Conservation (phyloP, 1,140 invertebrate genomes). For the Pygmarrhopalites habei region DNA sequence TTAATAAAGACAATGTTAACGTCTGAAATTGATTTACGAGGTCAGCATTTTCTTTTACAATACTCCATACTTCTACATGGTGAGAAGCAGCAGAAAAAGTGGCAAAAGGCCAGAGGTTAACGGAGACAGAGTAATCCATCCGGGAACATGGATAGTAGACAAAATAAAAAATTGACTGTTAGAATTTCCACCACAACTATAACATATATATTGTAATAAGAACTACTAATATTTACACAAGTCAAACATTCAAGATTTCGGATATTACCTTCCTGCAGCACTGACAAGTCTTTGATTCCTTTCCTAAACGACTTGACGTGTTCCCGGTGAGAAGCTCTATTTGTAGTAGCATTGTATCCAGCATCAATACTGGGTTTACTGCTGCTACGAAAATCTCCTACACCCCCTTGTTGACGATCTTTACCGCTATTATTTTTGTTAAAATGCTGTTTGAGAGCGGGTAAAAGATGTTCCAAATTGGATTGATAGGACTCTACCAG, state of each 20-base stretch:
- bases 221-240: too few species aligned
- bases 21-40: conserved; percentile 46
- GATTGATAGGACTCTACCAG: conserved; percentile 29
- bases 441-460: conserved; percentile 24
- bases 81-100: too few species aligned
- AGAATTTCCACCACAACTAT: too few species aligned
- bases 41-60: conserved; percentile 46
- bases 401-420: background rate
- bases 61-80: conserved; percentile 45
- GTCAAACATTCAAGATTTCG: too few species aligned
- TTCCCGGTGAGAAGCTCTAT: conserved; percentile 24
- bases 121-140: too few species aligned
- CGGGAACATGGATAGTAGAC: too few species aligned
- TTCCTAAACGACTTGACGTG: conserved; percentile 40
- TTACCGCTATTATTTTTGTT: conserved; percentile 9
- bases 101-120: too few species aligned
- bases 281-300: conserved; percentile 46
- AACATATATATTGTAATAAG: too few species aligned
- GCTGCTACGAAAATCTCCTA: background rate
- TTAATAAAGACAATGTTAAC: conserved; percentile 38
- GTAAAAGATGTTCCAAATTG: conserved; percentile 24
- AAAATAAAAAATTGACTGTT: too few species aligned
- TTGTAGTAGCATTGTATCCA: conserved; percentile 1
- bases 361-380: background rate
- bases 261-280: conserved; percentile 47